phyloP scores from a whole-genome alignment of 2,888 invertebrate genomes.

The Agrilus biguttatus region DNA sequence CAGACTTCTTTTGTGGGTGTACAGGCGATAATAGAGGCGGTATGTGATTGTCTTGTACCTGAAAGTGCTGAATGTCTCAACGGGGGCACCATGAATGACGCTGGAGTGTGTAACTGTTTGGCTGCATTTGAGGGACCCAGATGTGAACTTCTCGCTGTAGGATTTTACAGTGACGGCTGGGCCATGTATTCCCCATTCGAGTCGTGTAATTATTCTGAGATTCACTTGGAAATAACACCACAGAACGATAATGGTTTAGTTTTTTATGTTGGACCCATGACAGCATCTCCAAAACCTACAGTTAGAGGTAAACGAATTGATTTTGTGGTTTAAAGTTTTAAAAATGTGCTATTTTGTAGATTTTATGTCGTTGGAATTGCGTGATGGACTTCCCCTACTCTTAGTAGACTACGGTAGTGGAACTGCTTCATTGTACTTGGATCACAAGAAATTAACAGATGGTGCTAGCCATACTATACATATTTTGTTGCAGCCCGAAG shows the following conservation, averaged over 20 bases:
- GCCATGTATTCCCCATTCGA: slow-evolving; percentile 83
- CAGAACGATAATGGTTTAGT: slow-evolving; percentile 65
- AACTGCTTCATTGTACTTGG: slow-evolving; percentile 53
- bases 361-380: slow-evolving; percentile 79
- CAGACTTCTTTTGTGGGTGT: slow-evolving; percentile 90
- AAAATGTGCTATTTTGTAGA: slow-evolving; percentile 35
- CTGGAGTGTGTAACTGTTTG: slow-evolving; percentile 61
- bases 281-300: slow-evolving; percentile 44
- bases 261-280: slow-evolving; percentile 80
- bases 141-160: slow-evolving; percentile 79
- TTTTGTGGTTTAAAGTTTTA: not conserved
- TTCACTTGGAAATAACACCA: slow-evolving; percentile 70
- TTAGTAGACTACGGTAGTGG: slow-evolving; percentile 82
- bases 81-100: slow-evolving; percentile 28
- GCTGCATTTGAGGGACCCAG: slow-evolving; percentile 67
- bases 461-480: slow-evolving; percentile 81
- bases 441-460: slow-evolving; percentile 60
- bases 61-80: slow-evolving; percentile 19
- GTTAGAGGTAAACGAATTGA: slow-evolving; percentile 40
- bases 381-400: slow-evolving; percentile 68
- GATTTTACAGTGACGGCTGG: slow-evolving; percentile 83
- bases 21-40: slow-evolving; percentile 64
- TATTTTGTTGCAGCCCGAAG: slow-evolving; percentile 43
- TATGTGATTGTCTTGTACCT: slow-evolving; percentile 45
- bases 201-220: slow-evolving; percentile 70